Percentiles rank a stretch among this genome's conserved stretches.
These are phyloP conservation scores for Vultur gryphus DNA, from an alignment of 2,797 vertebrate species.

Conservation along the genomic window DNA sequence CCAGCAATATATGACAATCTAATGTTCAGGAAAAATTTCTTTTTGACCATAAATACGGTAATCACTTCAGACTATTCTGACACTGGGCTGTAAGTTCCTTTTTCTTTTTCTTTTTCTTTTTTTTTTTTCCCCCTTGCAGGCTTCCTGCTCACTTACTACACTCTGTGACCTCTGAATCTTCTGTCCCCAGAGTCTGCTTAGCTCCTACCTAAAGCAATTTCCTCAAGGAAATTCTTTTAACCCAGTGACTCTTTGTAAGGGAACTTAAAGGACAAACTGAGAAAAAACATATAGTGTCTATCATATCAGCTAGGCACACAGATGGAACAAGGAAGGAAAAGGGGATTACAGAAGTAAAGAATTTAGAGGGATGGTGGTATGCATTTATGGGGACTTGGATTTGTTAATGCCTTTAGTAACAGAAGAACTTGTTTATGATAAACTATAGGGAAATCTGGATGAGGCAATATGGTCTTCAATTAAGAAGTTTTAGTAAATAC, in stretches of 20 bases:
- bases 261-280: background rate
- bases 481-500: background rate
- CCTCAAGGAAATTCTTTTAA: background rate
- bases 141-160: background rate
- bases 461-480: background rate
- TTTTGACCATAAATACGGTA: background rate
- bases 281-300: background rate
- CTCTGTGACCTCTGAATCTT: background rate
- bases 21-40: background rate
- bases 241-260: background rate
- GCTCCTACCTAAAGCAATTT: background rate
- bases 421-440: background rate
- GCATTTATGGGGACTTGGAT: background rate
- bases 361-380: background rate
- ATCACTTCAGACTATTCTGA: background rate
- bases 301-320: background rate
- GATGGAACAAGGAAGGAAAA: background rate
- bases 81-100: rapidly evolving
- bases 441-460: background rate
- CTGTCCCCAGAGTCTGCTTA: background rate
- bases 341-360: background rate
- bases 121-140: no score
- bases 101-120: no score
- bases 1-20: background rate
- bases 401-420: background rate